Base-by-base conservation (phyloP, 2,797 vertebrate genomes). In the Picus viridis region DNA sequence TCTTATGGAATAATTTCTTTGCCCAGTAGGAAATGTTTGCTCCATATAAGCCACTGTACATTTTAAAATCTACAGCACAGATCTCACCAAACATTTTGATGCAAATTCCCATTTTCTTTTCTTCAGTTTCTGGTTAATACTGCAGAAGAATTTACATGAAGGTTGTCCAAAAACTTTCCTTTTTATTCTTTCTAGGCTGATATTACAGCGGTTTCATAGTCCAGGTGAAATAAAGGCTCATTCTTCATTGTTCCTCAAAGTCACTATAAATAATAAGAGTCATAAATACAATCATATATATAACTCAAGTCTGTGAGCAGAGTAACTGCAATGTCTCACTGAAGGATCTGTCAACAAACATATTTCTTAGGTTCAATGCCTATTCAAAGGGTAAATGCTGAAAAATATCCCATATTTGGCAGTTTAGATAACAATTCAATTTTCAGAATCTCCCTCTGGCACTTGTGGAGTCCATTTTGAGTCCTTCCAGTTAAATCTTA, bases 341-440 rank as follows among this genome's bases (percentile, higher is more conserved):
- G 65, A 74, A 92, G 23, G 16, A 39, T 85, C 43, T 91, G 59
- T 78, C 80, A 93, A 49, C 83, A 93, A 80, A 87, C 2, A 13
- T 57, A 71, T 83, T 81, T 89, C 39, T 93, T 47, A 82, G 6
- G 10, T 86, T 95, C 90, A 81, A 92, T 90, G 63, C 17, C 64
- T 86, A 53, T 84, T 94, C 39, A 74, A 86, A 83, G 79, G 26
- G 39, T 47, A 92, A 83, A 91, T 78, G 32, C 27, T 91, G 69
- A 93, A 94, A 89, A 85, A 94, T 62, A 83, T 39, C 79, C 41
- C 15, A 16, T 86, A 78, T 91, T 92, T 83, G 57, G 12, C 43
- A 75, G 34, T 78, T 87, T 30, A 82, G 70, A 78, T 83, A 90
- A 83, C 92, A 91, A 91, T 86, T 95, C 62, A 64, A 59, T 92